Conservation (phyloP, 2,888 invertebrate genomes). For the Tachina fera region DNA sequence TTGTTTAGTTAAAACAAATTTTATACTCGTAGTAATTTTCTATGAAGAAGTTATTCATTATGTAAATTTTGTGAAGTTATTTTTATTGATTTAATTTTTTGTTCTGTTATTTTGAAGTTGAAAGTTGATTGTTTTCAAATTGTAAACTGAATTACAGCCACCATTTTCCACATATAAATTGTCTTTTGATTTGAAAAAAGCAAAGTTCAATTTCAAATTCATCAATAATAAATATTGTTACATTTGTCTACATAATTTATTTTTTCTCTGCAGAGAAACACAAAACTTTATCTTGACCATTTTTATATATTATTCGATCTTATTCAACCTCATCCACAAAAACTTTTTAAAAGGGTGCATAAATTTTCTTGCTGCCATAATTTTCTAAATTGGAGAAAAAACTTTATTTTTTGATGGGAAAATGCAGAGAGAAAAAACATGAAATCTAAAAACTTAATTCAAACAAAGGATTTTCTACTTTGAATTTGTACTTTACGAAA, state of each 20-base stretch:
- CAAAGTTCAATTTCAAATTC: neutral
- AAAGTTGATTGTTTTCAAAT: too few species aligned
- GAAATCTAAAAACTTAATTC: slow-evolving; percentile 40
- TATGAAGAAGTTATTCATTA: too few species aligned
- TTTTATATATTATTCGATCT: slow-evolving; percentile 1
- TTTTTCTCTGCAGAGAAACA: neutral
- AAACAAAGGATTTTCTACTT: slow-evolving; percentile 66
- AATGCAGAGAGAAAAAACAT: neutral
- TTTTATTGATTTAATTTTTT: too few species aligned
- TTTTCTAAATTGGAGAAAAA: slow-evolving; percentile 5
- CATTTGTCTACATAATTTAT: neutral
- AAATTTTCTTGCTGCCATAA: slow-evolving; percentile 38
- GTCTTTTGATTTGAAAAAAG: too few species aligned
- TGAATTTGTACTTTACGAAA: slow-evolving; percentile 45
- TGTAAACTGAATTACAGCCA: too few species aligned
- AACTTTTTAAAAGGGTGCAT: slow-evolving; percentile 37
- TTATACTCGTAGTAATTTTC: too few species aligned
- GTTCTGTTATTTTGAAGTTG: too few species aligned
- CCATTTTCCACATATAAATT: too few species aligned
- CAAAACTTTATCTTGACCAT: slow-evolving; percentile 19
- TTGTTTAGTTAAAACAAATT: too few species aligned
- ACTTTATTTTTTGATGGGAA: slow-evolving; percentile 37
- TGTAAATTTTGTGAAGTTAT: too few species aligned
- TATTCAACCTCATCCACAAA: neutral
- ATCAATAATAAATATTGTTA: neutral